Conservation (phyloP, 2,888 invertebrate genomes). For the Digitonthophagus gazella region DNA sequence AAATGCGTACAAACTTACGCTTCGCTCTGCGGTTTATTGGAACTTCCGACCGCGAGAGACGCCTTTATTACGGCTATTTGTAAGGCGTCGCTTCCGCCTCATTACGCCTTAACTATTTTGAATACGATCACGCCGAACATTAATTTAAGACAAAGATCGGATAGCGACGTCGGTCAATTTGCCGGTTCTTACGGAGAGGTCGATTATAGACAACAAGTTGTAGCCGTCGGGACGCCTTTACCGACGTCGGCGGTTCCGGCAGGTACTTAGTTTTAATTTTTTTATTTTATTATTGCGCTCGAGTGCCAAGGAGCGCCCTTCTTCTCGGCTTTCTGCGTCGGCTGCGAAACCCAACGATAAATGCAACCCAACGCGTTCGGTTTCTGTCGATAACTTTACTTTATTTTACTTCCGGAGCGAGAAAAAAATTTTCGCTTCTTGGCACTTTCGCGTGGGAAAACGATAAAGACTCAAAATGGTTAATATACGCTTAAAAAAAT, state of each 20-base stretch:
- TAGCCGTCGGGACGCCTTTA: conserved; percentile 94
- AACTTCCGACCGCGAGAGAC: conserved; percentile 77
- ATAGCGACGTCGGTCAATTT: conserved; percentile 50
- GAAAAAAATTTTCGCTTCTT: too few species aligned
- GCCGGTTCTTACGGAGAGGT: conserved; percentile 59
- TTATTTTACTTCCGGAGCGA: too few species aligned
- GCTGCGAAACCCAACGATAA: too few species aligned
- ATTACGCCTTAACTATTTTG: conserved; percentile 88
- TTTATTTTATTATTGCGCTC: neutral
- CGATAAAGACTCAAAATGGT: too few species aligned
- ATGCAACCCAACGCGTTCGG: too few species aligned
- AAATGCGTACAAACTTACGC: conserved; percentile 90
- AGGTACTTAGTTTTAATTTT: conserved; percentile 49
- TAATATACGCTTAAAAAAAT: neutral
- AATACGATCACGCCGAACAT: conserved; percentile 61
- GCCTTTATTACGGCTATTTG: conserved; percentile 94
- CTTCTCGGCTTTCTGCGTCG: too few species aligned
- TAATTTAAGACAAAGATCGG: conserved; percentile 36
- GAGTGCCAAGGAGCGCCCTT: too few species aligned
- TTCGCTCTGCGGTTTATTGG: conserved; percentile 83
- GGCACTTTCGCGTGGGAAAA: too few species aligned
- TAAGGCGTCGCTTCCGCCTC: conserved; percentile 93
- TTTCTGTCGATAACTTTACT: too few species aligned
- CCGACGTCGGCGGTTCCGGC: conserved; percentile 79
- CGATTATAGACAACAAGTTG: conserved; percentile 90